Percentiles rank a stretch among this genome's conserved stretches.
Evolutionary conservation across 1,140 invertebrate genomes (phyloP).

Genomic region (Calliopsis andreniformis): DNA sequence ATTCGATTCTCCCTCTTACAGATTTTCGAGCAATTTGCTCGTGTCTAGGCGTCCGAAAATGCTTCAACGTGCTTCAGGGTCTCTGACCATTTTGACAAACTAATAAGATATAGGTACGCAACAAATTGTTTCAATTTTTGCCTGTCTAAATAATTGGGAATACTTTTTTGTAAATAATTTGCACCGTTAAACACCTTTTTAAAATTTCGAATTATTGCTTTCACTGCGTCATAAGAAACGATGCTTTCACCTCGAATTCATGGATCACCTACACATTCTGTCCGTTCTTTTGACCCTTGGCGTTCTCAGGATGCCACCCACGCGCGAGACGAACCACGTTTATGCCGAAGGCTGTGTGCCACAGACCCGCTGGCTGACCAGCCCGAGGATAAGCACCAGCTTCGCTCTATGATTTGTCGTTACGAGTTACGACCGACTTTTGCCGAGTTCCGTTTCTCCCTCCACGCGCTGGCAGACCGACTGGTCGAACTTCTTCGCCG

Average conservation of each 20-base stretch:
- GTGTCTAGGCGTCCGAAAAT: background rate
- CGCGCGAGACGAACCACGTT: slow-evolving; percentile 3
- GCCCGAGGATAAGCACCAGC: slow-evolving; percentile 30
- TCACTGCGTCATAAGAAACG: no score
- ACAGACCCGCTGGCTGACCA: slow-evolving; percentile 44
- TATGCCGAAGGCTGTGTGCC: slow-evolving; percentile 27
- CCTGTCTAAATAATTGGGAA: no score
- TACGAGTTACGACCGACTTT: slow-evolving; percentile 50
- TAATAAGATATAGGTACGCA: no score
- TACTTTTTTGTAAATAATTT: no score
- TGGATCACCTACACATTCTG: no score
- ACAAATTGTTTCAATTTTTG: no score
- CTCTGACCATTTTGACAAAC: no score
- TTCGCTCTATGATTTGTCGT: slow-evolving; percentile 47
- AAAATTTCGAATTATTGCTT: no score
- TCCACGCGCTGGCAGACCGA: background rate
- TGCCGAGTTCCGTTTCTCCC: slow-evolving; percentile 35
- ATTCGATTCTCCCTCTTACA: background rate
- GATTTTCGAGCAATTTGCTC: slow-evolving; percentile 10
- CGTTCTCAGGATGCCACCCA: background rate
- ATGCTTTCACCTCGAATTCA: no score
- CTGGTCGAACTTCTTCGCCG: slow-evolving; percentile 11
- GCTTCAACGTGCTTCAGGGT: no score
- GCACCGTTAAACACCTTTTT: no score
- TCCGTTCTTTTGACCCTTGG: background rate